These are phyloP conservation scores for Pseudochromis fuscus DNA, from an alignment of 2,797 vertebrate genomes.

Conservation along the genomic window DNA sequence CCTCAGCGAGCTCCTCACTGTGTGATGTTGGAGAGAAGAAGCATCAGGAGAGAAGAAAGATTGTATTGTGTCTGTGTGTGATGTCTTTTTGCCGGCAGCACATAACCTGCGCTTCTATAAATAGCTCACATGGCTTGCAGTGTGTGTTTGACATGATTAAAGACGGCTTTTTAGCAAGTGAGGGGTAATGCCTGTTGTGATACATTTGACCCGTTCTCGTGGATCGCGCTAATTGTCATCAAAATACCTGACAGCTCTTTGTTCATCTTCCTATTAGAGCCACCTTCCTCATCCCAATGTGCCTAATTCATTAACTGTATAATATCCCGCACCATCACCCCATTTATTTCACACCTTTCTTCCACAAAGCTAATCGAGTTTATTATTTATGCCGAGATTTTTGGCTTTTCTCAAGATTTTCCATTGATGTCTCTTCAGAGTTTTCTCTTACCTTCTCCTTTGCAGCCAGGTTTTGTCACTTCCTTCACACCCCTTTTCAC, in stretches of 20 bases:
- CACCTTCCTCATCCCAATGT: background rate
- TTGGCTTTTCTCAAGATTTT: background rate
- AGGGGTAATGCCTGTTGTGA: constrained; percentile 52
- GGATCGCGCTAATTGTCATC: constrained; percentile 55
- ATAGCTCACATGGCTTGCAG: constrained; percentile 52
- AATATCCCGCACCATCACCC: background rate
- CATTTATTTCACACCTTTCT: constrained; percentile 23
- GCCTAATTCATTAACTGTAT: constrained; percentile 5
- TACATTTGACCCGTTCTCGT: constrained; percentile 57
- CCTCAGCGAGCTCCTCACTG: constrained; percentile 2
- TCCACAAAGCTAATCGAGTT: background rate
- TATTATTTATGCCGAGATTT: background rate
- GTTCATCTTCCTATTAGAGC: constrained; percentile 3
- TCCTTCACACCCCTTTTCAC: constrained; percentile 17
- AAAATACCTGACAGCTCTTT: constrained; percentile 24
- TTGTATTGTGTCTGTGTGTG: constrained; percentile 36
- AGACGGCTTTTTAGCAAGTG: constrained; percentile 65
- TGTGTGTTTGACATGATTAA: constrained; percentile 63
- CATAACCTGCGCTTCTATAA: constrained; percentile 59
- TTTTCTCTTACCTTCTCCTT: background rate
- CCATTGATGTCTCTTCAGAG: background rate
- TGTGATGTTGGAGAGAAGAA: constrained; percentile 29
- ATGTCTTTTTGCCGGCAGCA: constrained; percentile 45
- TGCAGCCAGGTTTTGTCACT: constrained; percentile 1
- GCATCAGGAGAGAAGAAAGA: constrained; percentile 6